These are phyloP conservation scores for Pan paniscus DNA, from an alignment of 2,113 vertebrate genomes.

Conservation along the genomic window DNA sequence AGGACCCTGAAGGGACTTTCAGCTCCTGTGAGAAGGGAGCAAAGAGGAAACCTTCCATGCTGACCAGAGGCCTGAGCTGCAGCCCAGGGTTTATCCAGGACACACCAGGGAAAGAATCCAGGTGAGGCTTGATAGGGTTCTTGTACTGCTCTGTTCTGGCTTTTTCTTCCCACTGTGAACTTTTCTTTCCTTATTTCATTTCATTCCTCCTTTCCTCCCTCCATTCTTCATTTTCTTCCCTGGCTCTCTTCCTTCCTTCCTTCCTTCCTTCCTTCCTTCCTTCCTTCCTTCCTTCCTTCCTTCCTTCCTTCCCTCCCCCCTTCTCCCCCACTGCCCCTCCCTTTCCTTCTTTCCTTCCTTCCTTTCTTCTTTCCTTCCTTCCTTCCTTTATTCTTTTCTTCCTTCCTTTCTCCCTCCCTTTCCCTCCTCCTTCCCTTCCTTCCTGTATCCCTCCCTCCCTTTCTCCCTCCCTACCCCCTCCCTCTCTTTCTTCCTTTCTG, in stretches of 20 bases:
- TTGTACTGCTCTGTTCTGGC: not conserved
- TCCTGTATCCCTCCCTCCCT: too few relatives aligned
- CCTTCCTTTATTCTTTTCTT: not conserved
- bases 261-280: too few relatives aligned
- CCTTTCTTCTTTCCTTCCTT: too few relatives aligned
- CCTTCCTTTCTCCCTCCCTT: rapidly evolving
- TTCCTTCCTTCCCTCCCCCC: too few relatives aligned
- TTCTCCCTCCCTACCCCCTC: rapidly evolving
- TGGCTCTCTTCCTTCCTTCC: not conserved
- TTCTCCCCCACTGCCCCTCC: rapidly evolving
- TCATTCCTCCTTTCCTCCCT: rapidly evolving
- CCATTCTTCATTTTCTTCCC: not conserved
- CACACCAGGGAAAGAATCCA: not conserved
- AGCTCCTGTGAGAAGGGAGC: not conserved
- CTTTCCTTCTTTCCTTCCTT: not conserved
- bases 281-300: not conserved
- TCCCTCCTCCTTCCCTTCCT: rapidly evolving
- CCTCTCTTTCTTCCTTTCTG: not conserved
- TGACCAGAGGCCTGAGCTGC: not conserved
- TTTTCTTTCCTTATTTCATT: not conserved
- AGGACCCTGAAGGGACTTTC: not conserved
- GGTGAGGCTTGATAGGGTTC: not conserved
- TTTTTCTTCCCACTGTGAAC: not conserved
- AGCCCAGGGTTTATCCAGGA: constrained; percentile 11
- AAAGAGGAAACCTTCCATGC: not conserved